A percentile compares a stretch with the other conserved stretches of the same genome.
These are phyloP conservation scores for Ormyrus pomaceus DNA, from an alignment of 2,888 invertebrate species.

Conservation along the genomic window DNA sequence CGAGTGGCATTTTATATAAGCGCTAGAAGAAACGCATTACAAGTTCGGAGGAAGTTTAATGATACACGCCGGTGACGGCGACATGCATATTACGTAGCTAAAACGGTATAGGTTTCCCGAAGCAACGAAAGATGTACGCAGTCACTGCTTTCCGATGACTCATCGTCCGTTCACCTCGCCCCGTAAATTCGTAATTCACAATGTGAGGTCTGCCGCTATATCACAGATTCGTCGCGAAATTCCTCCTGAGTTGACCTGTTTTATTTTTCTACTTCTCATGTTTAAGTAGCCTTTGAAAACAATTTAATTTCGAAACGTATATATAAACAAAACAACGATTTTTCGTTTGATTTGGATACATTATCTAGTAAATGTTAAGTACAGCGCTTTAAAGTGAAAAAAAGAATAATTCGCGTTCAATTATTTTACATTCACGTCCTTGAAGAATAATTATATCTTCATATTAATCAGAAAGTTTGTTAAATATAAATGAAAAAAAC, in stretches of 20 bases:
- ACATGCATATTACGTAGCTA: slow-evolving; percentile 3
- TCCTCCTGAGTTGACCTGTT: slow-evolving; percentile 61
- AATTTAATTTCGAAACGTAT: neutral
- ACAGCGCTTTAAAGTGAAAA: neutral
- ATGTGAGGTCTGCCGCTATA: slow-evolving; percentile 70
- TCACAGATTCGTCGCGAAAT: slow-evolving; percentile 72
- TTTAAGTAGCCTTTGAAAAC: neutral
- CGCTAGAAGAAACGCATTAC: neutral
- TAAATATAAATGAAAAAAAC: neutral
- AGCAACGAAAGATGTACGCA: slow-evolving; percentile 24
- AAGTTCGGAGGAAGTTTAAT: neutral
- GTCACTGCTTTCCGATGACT: slow-evolving; percentile 33
- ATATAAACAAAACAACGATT: neutral
- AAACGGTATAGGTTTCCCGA: slow-evolving; percentile 7
- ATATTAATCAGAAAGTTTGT: neutral
- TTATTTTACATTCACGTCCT: neutral
- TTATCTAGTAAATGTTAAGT: slow-evolving; percentile 12
- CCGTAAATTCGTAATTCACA: slow-evolving; percentile 63
- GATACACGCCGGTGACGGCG: neutral
- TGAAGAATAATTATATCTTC: neutral
- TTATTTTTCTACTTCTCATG: slow-evolving; percentile 7
- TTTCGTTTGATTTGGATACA: neutral
- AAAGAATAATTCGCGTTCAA: neutral
- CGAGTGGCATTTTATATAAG: neutral
- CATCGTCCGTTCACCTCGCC: slow-evolving; percentile 49